These are phyloP conservation scores for Lithophane semibrunnea DNA, from an alignment of 2,888 invertebrate genomes.

Conservation along the genomic window DNA sequence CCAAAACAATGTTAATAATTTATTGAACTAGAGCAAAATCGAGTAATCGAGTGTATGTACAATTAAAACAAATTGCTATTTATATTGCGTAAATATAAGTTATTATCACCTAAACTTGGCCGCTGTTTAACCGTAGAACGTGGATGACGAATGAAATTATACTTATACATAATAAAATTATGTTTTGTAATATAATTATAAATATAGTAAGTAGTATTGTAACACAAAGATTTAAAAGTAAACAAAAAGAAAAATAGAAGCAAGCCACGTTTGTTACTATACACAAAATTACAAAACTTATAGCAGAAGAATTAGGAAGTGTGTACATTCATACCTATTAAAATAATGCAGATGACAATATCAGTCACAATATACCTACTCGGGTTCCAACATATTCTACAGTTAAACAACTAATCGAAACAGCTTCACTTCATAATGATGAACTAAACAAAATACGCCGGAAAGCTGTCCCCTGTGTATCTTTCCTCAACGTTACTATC, in stretches of 20 bases:
- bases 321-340: not conserved
- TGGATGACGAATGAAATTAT: not conserved
- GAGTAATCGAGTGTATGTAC: conserved; percentile 63
- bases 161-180: not conserved
- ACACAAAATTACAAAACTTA: conserved; percentile 7
- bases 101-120: conserved; percentile 19
- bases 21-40: conserved; percentile 52
- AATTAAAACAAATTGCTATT: conserved; percentile 61
- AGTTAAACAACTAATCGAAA: conserved; percentile 42
- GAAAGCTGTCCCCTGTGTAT: conserved; percentile 71
- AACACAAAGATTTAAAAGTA: not conserved
- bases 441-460: conserved; percentile 69
- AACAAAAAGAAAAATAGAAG: not conserved
- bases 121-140: conserved; percentile 30
- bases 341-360: not conserved
- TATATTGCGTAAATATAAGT: conserved; percentile 55
- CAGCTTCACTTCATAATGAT: conserved; percentile 2
- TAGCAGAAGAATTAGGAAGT: not conserved
- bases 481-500: conserved; percentile 65
- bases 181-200: not conserved
- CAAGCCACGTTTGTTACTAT: not conserved
- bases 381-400: conserved; percentile 25
- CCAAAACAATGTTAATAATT: conserved; percentile 48
- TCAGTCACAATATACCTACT: not conserved
- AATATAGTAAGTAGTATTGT: not conserved